A percentile compares a stretch with the other conserved stretches of the same genome.
Conservation (phyloP, 2,113 vertebrate species). For the Clinocottus analis region DNA sequence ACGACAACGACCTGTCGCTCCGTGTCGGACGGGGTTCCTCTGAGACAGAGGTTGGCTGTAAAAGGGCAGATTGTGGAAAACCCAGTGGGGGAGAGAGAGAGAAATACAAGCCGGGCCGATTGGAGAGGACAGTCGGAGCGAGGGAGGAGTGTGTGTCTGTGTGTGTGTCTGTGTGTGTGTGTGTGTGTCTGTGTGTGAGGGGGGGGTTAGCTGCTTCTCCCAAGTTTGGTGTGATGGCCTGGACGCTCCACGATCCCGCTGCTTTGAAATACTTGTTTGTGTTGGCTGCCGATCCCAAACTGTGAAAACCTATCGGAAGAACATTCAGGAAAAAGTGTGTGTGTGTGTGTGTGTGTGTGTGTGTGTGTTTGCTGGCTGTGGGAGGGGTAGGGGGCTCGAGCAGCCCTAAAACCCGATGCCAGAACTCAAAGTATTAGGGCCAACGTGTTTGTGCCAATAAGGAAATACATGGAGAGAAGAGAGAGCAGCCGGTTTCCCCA, state of each 20-base stretch:
- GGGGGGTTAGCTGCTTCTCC: constrained; percentile 79
- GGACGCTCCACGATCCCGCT: constrained; percentile 69
- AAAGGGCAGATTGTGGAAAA: constrained; percentile 76
- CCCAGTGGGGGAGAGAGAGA: constrained; percentile 29
- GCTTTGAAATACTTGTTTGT: constrained; percentile 81
- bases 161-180: constrained; percentile 17
- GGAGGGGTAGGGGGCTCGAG: not conserved
- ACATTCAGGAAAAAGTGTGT: constrained; percentile 49
- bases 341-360: not conserved
- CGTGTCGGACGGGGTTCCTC: constrained; percentile 52
- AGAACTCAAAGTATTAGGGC: constrained; percentile 74
- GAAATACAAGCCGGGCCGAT: constrained; percentile 65
- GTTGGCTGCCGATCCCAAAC: constrained; percentile 72
- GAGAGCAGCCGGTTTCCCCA: constrained; percentile 37
- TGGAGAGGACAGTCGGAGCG: constrained; percentile 15
- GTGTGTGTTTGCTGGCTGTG: not conserved
- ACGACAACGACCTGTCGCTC: constrained; percentile 51
- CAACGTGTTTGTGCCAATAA: constrained; percentile 55
- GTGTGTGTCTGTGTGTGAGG: constrained; percentile 38
- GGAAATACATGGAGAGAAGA: constrained; percentile 53
- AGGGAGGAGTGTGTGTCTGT: constrained; percentile 28
- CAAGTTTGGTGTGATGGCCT: constrained; percentile 87
- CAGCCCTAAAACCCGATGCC: constrained; percentile 35
- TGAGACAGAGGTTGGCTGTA: constrained; percentile 74
- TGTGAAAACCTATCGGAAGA: constrained; percentile 67